Base-by-base conservation (phyloP, 2,888 invertebrate species). In the Pachymerium ferrugineum region DNA sequence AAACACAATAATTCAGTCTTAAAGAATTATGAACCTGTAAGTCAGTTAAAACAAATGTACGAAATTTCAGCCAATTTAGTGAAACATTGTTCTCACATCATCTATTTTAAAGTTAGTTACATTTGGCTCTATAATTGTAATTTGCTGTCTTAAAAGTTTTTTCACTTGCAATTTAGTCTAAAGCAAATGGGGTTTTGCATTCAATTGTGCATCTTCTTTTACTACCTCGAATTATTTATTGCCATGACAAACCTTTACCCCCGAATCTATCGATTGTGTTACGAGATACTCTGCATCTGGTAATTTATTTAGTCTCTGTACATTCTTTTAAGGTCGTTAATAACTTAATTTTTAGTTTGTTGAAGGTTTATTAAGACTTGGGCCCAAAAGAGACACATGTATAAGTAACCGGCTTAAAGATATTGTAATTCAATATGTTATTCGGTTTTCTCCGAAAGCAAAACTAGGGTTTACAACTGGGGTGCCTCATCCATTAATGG, bases 221-320 rank as follows among this genome's bases (percentile, higher is more conserved):
- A 16, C 14, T 71, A 38, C 71, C 71, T 3, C 38, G 71, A 38
- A 38, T 33, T 22, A 10, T 71, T 71, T 71, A 35, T 16, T 71
- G 38, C 42, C 35, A 33, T 33, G 71, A 71, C 3, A 71, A 71
- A 38, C 38, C 71, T 8, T 35, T 71, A n/a, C 71, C 71, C 1
- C 28, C 22, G 6, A 35, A 28, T 33, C 28, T 71, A 22, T 22
- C 35, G 1, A 71, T 38, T 22, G 35, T 38, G 19, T 38, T 71
- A 3, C n/a, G 42, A 6, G 71, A 71, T 4, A 71, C 71, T 10
- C 19, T 71, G 25, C n/a, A 35, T 71, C 35, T 71, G 22, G 71
- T 71, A 71, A 1, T 6, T 29, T 30, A 29, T 33, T 10, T 19
- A 1, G n/a, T 0, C 12, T 33, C 10, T 69, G 28, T 31, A 8